Evolutionary conservation across 2,888 invertebrate species (phyloP).

Genomic region (Tipula confusa): DNA sequence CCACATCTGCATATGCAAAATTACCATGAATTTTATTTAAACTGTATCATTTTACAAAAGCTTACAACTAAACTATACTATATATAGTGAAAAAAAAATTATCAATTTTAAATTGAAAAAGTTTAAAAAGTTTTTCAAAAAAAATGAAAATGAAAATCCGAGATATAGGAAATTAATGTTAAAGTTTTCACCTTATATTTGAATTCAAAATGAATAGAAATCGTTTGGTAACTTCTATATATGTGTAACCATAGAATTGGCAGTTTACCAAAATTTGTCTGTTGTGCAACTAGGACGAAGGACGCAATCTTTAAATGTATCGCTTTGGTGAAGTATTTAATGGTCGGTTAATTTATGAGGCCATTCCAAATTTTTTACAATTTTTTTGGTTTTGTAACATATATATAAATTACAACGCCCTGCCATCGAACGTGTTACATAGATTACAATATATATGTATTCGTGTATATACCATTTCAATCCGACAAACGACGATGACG

Average conservation of each 20-base stretch:
- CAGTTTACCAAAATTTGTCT: not conserved
- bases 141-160: not conserved
- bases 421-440: not conserved
- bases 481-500: not conserved
- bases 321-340: too few species aligned
- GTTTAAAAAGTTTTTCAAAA: not conserved
- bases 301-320: too few species aligned
- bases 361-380: too few species aligned
- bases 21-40: not conserved
- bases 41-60: not conserved
- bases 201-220: not conserved
- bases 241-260: not conserved
- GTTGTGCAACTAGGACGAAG: too few species aligned
- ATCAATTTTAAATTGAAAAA: constrained; percentile 3
- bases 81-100: not conserved
- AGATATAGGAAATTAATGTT: not conserved
- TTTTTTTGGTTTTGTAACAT: too few species aligned
- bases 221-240: not conserved
- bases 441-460: not conserved
- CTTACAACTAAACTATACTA: not conserved
- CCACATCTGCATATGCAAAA: not conserved
- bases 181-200: constrained; percentile 8
- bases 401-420: not conserved
- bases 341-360: too few species aligned
- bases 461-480: not conserved